These are phyloP conservation scores for Pachyrhynchus sulphureomaculatus DNA, from an alignment of 1,140 invertebrate species.

Conservation along the genomic window DNA sequence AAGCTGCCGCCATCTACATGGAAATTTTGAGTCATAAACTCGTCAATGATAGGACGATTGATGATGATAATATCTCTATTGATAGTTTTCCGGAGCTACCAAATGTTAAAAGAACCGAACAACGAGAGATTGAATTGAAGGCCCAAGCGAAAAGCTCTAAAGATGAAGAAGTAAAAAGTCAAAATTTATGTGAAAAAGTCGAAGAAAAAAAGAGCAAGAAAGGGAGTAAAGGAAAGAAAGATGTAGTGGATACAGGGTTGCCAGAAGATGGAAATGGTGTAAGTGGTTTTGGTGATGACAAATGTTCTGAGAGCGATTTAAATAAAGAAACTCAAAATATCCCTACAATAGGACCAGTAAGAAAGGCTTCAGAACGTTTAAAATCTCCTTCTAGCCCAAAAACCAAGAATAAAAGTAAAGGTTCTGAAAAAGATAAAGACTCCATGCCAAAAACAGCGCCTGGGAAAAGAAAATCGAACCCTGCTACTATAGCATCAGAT, in stretches of 20 bases:
- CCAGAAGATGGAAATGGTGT: neutral
- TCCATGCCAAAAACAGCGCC: neutral
- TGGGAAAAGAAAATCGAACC: slow-evolving; percentile 1
- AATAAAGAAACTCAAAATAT: neutral
- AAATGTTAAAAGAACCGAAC: slow-evolving; percentile 61
- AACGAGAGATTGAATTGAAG: slow-evolving; percentile 63
- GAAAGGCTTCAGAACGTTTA: neutral
- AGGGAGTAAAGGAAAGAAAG: slow-evolving; percentile 20
- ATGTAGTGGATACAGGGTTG: neutral
- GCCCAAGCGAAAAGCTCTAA: slow-evolving; percentile 49
- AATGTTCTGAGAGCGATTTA: neutral
- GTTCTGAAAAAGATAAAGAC: neutral
- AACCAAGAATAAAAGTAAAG: neutral
- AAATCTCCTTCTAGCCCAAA: neutral
- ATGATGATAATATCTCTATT: slow-evolving; percentile 63
- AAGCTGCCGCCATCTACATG: slow-evolving; percentile 74
- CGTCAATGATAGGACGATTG: slow-evolving; percentile 56
- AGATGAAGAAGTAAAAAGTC: slow-evolving; percentile 45
- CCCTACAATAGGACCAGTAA: slow-evolving; percentile 1
- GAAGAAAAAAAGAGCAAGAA: slow-evolving; percentile 28
- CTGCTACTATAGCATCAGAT: neutral
- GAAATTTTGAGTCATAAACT: slow-evolving; percentile 71
- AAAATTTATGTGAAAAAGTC: slow-evolving; percentile 14
- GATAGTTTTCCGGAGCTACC: slow-evolving; percentile 69
- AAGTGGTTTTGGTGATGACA: too few species aligned